A percentile compares a stretch with the other conserved stretches of the same genome.
phyloP scores from a whole-genome alignment of 2,113 vertebrate genomes.

The Fukomys damarensis region DNA sequence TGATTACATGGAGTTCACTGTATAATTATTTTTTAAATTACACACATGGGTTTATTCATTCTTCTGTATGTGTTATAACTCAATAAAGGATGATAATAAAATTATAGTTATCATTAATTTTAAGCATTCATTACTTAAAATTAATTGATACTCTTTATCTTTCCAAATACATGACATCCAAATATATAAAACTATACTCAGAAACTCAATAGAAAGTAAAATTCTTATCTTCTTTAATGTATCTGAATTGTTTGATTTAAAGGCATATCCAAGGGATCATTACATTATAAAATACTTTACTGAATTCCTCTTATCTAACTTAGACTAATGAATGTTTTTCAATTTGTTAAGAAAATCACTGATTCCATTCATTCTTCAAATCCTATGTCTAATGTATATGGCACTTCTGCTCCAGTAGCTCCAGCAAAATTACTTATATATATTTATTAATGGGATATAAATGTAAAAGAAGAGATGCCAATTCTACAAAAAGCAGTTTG shows the following conservation, averaged over 20 bases:
- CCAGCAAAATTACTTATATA: not conserved
- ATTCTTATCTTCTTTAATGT: not conserved
- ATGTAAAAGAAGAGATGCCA: not conserved
- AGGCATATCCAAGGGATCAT: not conserved
- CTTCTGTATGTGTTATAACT: not conserved
- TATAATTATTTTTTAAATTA: constrained; percentile 13
- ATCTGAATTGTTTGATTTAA: not conserved
- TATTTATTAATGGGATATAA: not conserved
- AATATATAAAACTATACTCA: not conserved
- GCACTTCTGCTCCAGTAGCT: not conserved
- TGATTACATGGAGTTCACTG: not conserved
- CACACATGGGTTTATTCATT: not conserved
- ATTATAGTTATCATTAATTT: not conserved
- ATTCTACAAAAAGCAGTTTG: not conserved
- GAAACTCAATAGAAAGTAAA: constrained; percentile 5
- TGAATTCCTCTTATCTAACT: not conserved
- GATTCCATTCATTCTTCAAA: not conserved
- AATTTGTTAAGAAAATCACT: not conserved
- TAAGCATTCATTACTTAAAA: not conserved
- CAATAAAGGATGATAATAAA: constrained; percentile 9
- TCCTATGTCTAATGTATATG: not conserved
- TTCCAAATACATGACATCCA: not conserved
- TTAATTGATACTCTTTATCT: not conserved
- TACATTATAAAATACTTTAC: not conserved
- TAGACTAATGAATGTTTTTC: not conserved